Evolutionary conservation across 2,113 vertebrate genomes (phyloP), one percentile per base, ranked within the genome.

Genomic region (Acanthochromis polyacanthus): DNA sequence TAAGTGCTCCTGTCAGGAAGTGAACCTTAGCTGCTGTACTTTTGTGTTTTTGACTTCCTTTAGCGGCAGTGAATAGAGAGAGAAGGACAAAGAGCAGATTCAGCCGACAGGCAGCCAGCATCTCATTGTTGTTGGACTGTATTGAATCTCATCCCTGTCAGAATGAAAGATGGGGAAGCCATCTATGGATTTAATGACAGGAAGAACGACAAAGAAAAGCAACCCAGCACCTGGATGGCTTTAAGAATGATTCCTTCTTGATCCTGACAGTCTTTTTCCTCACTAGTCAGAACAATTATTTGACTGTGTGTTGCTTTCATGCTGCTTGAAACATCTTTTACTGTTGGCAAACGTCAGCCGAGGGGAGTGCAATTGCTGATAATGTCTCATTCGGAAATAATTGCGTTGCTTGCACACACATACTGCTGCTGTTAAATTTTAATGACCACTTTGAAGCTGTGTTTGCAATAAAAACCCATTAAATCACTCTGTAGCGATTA

Each of bases 341-440:
- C 60, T 56, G 60, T 40, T 56, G 66, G 50, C 53, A 58, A 55
- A 51, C 64, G 20, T 36, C 32, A 40, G 46, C 71, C 57, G 17
- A 36, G 52, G 66, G 60, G 32, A 71, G 38, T 25, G 15, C 55
- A 75, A 66, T 22, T 25, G 70, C 83, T 76, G 81, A 81, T 57
- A 17, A 16, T 22, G 64, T 73, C 65, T 83, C 74, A 73, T 75
- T 75, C 73, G 72, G 36, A 57, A 70, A 56, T 65, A 64, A 83
- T 78, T 65, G 46, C 9, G 1, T 36, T 59, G 66, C 68, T 53
- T 11, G 64, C 48, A 50, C 75, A 23, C 32, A 74, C 69, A 57
- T 61, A 75, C 61, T 57, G 68, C 57, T 23, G 43, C 40, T 76
- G 78, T 88, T 75, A 78, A 40, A 78, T 70, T 62, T 81, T 67